Conservation (phyloP, 2,888 invertebrate genomes). For the Chydorus sphaericus region DNA sequence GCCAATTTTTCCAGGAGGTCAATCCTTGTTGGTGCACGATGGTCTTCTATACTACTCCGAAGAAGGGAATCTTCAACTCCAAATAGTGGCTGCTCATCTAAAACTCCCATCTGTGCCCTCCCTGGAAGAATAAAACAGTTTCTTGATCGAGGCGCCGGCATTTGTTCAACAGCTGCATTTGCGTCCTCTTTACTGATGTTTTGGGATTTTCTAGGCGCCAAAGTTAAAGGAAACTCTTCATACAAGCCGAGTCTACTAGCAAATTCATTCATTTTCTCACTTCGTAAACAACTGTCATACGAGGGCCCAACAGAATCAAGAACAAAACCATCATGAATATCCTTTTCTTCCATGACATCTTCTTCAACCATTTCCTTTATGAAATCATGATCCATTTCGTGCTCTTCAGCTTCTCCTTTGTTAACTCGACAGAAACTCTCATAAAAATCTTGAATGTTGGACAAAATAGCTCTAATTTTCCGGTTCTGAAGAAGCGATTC, state of each 20-base stretch:
- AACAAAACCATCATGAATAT: background rate
- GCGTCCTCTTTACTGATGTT: background rate
- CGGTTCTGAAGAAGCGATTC: background rate
- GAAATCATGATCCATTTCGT: background rate
- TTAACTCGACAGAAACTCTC: background rate
- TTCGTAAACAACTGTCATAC: too few species aligned
- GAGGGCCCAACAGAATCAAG: background rate
- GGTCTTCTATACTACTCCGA: background rate
- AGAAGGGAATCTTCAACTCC: background rate
- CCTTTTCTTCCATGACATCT: background rate
- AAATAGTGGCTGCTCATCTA: background rate
- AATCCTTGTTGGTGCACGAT: background rate
- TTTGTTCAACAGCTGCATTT: background rate
- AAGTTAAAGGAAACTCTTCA: too few species aligned
- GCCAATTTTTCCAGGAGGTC: background rate
- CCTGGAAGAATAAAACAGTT: background rate
- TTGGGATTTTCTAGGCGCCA: too few species aligned
- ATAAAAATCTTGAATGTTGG: background rate
- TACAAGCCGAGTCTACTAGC: too few species aligned
- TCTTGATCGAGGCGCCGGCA: background rate
- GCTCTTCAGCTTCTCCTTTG: background rate
- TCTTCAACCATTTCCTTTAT: background rate
- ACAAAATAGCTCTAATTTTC: background rate
- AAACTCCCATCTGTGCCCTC: background rate
- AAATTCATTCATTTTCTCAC: too few species aligned